These are phyloP conservation scores for Drosophila mettleri DNA, from an alignment of 2,888 invertebrate species.

Conservation along the genomic window DNA sequence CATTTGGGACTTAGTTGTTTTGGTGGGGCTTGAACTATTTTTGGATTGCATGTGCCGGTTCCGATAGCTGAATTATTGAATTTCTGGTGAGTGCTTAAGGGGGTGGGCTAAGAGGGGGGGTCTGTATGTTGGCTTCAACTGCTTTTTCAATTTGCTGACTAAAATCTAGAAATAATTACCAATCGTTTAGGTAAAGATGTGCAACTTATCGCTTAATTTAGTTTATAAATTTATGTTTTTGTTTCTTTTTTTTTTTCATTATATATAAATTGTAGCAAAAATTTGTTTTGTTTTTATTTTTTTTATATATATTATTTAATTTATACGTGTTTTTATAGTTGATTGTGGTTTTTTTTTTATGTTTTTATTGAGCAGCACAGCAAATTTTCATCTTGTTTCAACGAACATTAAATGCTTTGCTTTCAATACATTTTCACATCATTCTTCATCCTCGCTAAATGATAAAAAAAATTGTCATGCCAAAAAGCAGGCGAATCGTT, in stretches of 20 bases:
- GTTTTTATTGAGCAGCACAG: slow-evolving; percentile 84
- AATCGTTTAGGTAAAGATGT: slow-evolving; percentile 83
- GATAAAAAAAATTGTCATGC: slow-evolving; percentile 31
- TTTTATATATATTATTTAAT: slow-evolving; percentile 44
- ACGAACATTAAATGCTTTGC: slow-evolving; percentile 69
- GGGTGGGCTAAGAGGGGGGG: slow-evolving; percentile 7
- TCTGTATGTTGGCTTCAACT: slow-evolving; percentile 21
- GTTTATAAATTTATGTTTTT: slow-evolving; percentile 45
- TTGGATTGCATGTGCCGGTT: slow-evolving; percentile 48
- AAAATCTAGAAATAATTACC: slow-evolving; percentile 81
- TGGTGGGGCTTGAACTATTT: slow-evolving; percentile 12
- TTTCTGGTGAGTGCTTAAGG: slow-evolving; percentile 25
- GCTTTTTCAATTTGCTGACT: slow-evolving; percentile 54
- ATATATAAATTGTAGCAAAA: slow-evolving; percentile 70
- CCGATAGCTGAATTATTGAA: slow-evolving; percentile 6
- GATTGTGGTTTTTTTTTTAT: slow-evolving; percentile 58
- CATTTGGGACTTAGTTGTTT: slow-evolving; percentile 4
- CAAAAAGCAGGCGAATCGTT: slow-evolving; percentile 37
- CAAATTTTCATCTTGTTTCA: slow-evolving; percentile 75
- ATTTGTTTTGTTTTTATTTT: slow-evolving; percentile 28
- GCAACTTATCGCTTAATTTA: slow-evolving; percentile 72
- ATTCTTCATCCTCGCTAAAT: slow-evolving; percentile 40
- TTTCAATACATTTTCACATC: slow-evolving; percentile 56
- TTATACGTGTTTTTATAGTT: slow-evolving; percentile 31
- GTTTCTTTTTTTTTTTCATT: slow-evolving; percentile 27